Evolutionary conservation across 2,113 vertebrate species (phyloP).

Genomic region (Sminthopsis crassicaudata): DNA sequence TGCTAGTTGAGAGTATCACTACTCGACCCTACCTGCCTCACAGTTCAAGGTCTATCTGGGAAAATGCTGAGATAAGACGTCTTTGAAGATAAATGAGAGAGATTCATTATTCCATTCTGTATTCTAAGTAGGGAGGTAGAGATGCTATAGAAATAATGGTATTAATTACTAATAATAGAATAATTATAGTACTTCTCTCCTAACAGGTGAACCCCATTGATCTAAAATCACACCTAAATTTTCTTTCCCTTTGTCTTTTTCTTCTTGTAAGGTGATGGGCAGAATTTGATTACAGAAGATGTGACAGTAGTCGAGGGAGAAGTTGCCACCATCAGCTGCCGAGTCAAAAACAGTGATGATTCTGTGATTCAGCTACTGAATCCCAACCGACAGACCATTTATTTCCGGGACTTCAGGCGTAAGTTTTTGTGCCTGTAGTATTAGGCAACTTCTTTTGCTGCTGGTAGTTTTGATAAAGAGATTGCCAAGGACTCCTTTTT

Average conservation of each 20-base stretch:
- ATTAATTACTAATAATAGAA: background rate
- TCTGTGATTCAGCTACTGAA: slow-evolving; percentile 99
- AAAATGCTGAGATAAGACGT: background rate
- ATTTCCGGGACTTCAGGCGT: slow-evolving; percentile 95
- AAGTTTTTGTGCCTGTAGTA: slow-evolving; percentile 79
- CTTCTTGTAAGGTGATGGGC: slow-evolving; percentile 85
- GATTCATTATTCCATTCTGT: background rate
- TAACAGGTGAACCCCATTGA: background rate
- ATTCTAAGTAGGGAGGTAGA: background rate
- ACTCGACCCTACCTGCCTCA: background rate
- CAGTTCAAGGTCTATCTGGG: no score
- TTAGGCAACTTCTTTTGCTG: background rate
- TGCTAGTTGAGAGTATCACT: background rate
- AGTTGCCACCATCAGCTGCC: slow-evolving; percentile 90
- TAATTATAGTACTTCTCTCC: background rate
- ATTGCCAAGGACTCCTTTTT: slow-evolving; percentile 49
- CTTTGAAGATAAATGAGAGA: background rate
- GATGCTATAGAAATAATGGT: background rate
- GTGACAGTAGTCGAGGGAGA: slow-evolving; percentile 90
- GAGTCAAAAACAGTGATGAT: slow-evolving; percentile 95
- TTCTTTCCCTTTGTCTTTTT: background rate
- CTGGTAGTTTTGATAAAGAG: background rate
- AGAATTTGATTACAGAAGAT: slow-evolving; percentile 95
- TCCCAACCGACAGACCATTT: slow-evolving; percentile 97
- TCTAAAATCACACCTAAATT: slow-evolving; percentile 1